Base-by-base conservation (phyloP, 2,797 vertebrate genomes). In the Columba guinea region DNA sequence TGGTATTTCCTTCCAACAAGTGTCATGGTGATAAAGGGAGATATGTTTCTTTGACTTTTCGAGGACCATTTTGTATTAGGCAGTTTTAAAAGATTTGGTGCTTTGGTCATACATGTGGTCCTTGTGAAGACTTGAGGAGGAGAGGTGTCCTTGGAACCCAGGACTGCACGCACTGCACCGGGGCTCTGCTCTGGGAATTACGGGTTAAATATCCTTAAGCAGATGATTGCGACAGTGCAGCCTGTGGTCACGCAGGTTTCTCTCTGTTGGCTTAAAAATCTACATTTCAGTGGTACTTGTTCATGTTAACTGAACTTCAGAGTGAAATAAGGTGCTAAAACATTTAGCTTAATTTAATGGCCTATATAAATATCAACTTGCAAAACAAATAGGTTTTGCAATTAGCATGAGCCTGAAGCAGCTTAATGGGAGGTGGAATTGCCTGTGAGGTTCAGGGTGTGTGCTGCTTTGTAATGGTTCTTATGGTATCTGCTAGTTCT, bases 171-270 rank as follows among this genome's bases (percentile, higher is more conserved):
- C 48, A 6, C 32, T 74, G 37, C 27, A 48, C n/a, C 27, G n/a
- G 11, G 26, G 3, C n/a, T 84, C 5, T 32, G 55, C 62, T 62
- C 65, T 46, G 76, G 52, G 23, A 55, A 0, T 68, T 28, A 2
- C 0, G 2, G 28, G 6, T 59, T 76, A 20, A 71, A 20, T 4
- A 11, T 30, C 28, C 19, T 62, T 14, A 30, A 75, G 62, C 23
- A 53, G 15, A 4, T 20, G 27, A 24, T n/a, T 27, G 37, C 59
- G 63, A 3, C 26, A 35, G 20, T 10, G 24, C 37, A 7, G 28
- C 4, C 6, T 0, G 0, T 48, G 41, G n/a, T 46, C n/a, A 24
- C 23, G 9, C 23, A 68, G 15, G 4, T 39, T 89, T 55, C 53
- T 85, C 49, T 74, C 60, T 0, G 0, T 13, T 76, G 46, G 9